A percentile compares a stretch with the other conserved stretches of the same genome.
Evolutionary conservation across 2,113 vertebrate species (phyloP).

Genomic region (Hyaena hyaena): DNA sequence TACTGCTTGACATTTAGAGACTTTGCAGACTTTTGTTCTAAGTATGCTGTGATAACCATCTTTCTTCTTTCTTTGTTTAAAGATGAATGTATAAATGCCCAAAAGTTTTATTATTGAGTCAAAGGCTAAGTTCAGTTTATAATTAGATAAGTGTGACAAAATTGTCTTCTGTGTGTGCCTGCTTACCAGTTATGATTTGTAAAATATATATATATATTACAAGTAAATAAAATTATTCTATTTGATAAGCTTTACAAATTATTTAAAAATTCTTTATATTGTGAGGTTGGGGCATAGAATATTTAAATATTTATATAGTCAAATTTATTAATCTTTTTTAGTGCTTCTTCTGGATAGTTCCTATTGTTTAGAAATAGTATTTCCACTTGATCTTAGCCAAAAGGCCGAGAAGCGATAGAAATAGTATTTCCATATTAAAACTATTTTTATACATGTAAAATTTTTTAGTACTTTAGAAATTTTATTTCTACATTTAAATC

Average conservation of each 20-base stretch:
- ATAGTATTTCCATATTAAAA: neutral
- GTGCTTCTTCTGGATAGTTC: neutral
- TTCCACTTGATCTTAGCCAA: neutral
- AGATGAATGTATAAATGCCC: neutral
- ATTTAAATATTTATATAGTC: neutral
- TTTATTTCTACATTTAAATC: slow-evolving; percentile 55
- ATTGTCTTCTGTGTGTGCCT: neutral
- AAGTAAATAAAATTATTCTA: neutral
- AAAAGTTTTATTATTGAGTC: neutral
- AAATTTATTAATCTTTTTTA: neutral
- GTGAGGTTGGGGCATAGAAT: neutral
- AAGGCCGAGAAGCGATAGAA: neutral
- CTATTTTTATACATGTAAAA: neutral
- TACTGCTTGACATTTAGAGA: neutral
- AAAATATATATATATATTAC: neutral
- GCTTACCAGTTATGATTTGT: neutral
- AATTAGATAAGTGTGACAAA: neutral
- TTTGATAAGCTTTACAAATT: neutral
- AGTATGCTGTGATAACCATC: neutral
- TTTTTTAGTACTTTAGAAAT: neutral
- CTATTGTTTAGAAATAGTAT: neutral
- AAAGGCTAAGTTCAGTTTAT: neutral
- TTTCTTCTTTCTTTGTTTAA: neutral
- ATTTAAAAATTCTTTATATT: neutral
- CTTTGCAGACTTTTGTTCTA: slow-evolving; percentile 35